Evolutionary conservation across 2,113 vertebrate species (phyloP), one percentile per base, ranked within the genome.

Genomic region (Marcusenius ussheri): DNA sequence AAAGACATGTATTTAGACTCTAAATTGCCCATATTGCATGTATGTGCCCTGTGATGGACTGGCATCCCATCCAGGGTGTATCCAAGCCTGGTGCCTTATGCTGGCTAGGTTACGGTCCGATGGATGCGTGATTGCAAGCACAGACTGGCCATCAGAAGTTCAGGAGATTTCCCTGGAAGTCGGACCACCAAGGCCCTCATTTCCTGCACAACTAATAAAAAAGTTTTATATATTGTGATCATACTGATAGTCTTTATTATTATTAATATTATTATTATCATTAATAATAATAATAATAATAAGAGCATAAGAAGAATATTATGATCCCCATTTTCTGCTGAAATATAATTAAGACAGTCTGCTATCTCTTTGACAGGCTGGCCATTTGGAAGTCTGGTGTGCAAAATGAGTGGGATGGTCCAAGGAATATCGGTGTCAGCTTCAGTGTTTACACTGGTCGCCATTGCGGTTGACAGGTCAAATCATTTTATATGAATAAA

Each of bases 391-490:
- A 97, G 93, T 27, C 88, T 95, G 1, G 94, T 97, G 90, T 98
- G 97, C 93, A 98, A 98, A 92, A 95, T 97, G 90, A 98, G 97
- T 0, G 97, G 97, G 0, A 96, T 97, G 94, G 95, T 98, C 83
- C 98, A 98, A 91, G 98, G 97, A 42, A 96, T 98, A 90, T 98
- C 97, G 0, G 97, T 98, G 4, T 97, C 97, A 0, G 96, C 97
- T 31, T 98, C 97, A 0, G 97, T 98, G 24, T 99, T 98, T 91
- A 99, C 98, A 5, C 94, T 98, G 1, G 97, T 98, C 85, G 97
- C 97, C 1, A 97, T 98, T 91, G 97, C 98, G 0, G 91, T 97
- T 42, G 98, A 98, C 91, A 97, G 98, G 98, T 98, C 92, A 93
- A 89, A 31, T 53, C 2, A 24, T 89, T 46, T 35, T 45, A n/a